A percentile compares a stretch with the other conserved stretches of the same genome.
Evolutionary conservation across 37 sponge, comb jelly and placozoan species (phyloP).

Genomic region (Tethya wilhelma): DNA sequence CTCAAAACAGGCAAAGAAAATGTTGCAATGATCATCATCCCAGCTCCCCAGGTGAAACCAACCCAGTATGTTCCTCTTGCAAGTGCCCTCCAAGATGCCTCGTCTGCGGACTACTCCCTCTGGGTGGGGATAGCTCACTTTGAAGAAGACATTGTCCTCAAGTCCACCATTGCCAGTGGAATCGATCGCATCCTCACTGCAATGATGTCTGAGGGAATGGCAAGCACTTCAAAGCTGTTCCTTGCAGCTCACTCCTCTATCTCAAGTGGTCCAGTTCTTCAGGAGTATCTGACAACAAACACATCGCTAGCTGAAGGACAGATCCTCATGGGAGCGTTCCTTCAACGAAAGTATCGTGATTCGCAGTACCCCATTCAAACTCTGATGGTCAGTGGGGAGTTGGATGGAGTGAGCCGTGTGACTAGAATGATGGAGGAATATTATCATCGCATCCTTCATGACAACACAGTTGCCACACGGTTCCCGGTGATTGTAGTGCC

Average conservation of each 20-base stretch:
- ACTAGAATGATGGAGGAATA: slow-evolving; percentile 81
- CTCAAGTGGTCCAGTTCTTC: slow-evolving; percentile 55
- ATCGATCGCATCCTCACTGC: slow-evolving; percentile 40
- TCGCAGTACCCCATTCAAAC: slow-evolving; percentile 63
- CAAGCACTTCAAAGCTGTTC: slow-evolving; percentile 16
- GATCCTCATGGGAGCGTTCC: slow-evolving; percentile 69
- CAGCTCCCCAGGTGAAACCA: slow-evolving; percentile 63
- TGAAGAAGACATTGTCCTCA: slow-evolving; percentile 23
- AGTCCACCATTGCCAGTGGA: slow-evolving; percentile 23
- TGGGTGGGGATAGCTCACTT: slow-evolving; percentile 84
- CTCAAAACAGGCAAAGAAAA: slow-evolving; percentile 20
- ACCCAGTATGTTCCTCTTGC: slow-evolving; percentile 65
- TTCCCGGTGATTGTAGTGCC: slow-evolving; percentile 73
- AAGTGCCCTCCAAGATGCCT: slow-evolving; percentile 46
- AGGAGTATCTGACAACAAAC: slow-evolving; percentile 51
- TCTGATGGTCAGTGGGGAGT: slow-evolving; percentile 80
- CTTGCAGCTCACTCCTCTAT: slow-evolving; percentile 68
- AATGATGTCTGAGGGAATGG: slow-evolving; percentile 56
- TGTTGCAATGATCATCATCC: slow-evolving; percentile 61
- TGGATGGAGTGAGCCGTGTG: slow-evolving; percentile 80
- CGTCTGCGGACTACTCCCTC: slow-evolving; percentile 32
- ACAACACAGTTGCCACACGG: background rate
- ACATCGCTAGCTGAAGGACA: slow-evolving; percentile 29
- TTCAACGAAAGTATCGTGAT: slow-evolving; percentile 53
- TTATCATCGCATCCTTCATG: slow-evolving; percentile 49